Conservation (phyloP, 2,797 vertebrate genomes). For the Thaleichthys pacificus region DNA sequence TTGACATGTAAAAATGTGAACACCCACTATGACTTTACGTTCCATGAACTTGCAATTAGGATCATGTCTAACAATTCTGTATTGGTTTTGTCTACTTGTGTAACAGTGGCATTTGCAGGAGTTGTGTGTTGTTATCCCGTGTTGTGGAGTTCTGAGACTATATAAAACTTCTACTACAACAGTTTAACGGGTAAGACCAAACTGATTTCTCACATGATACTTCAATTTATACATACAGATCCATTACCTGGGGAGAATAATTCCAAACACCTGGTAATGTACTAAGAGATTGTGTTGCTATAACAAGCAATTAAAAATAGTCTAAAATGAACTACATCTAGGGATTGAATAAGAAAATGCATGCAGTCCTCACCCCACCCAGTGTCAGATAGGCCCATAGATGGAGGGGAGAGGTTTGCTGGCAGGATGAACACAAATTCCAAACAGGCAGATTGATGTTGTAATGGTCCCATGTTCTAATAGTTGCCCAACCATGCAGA, state of each 20-base stretch:
- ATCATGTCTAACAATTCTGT: conserved; percentile 32
- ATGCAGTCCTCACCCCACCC: conserved; percentile 35
- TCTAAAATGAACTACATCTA: conserved; percentile 13
- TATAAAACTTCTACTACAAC: conserved; percentile 77
- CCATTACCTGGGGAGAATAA: conserved; percentile 28
- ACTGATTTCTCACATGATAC: conserved; percentile 76
- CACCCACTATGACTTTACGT: conserved; percentile 31
- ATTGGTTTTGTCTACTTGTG: conserved; percentile 61
- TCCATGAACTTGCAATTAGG: conserved; percentile 30
- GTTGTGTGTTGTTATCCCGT: conserved; percentile 74
- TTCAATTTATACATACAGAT: conserved; percentile 46
- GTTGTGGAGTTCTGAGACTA: conserved; percentile 78
- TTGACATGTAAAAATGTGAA: neutral
- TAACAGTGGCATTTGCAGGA: conserved; percentile 79
- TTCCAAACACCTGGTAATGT: conserved; percentile 18
- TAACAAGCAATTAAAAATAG: neutral
- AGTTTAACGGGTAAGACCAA: conserved; percentile 78
- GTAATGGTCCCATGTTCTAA: neutral
- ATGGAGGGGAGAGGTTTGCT: no score
- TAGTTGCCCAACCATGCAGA: neutral
- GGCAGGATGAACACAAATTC: neutral
- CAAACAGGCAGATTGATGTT: neutral
- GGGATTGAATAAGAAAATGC: conserved; percentile 36
- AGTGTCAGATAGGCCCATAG: neutral
- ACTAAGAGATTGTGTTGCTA: neutral